Base-by-base conservation (phyloP, 2,113 vertebrate genomes). In the Promerops cafer region DNA sequence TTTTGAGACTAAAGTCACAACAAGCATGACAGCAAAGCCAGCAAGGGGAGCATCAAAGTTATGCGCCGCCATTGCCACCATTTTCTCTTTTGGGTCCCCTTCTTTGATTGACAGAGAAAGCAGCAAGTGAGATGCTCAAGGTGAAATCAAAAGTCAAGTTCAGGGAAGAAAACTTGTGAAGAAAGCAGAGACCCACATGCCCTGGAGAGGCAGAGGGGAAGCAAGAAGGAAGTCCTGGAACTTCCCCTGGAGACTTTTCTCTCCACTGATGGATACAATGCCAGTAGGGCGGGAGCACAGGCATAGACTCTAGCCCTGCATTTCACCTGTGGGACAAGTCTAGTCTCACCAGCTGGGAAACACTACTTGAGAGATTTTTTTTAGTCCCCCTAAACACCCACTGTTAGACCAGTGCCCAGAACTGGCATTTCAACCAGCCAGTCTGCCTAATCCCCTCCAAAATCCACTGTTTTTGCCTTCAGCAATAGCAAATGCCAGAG, bases 351-450 rank as follows among this genome's bases (percentile, higher is more conserved):
- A 64, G 11, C 2, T 64, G 45, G 40, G 28, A 85, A 85, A 69
- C 31, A 56, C 15, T 56, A 27, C 26, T 89, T 3, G 1, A 63
- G 23, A 85, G 37, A 31, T 27, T 92, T 83, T 27, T 92, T 83
- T 87, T 35, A 60, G 45, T 82, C 89, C 74, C 78, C n/a, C 63
- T 87, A 87, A 85, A 95, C 69, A 89, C 82, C 31, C 60, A 74
- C 16, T 86, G 49, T 95, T 50, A 94, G 70, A 69, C 37, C 49
- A 72, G 81, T 89, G 79, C 85, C 94, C 79, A 77, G 64, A 52
- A 86, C 71, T 94, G 92, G 94, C 94, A 96, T 97, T 96, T 71
- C 68, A 90, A 88, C 54, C 87, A 93, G 93, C 66, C 71, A 93
- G 89, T 87, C 93, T 95, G 71, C 83, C 92, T 95, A 96, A 95